phyloP scores from a whole-genome alignment of 2,113 vertebrate genomes.

The Cairina moschata region DNA sequence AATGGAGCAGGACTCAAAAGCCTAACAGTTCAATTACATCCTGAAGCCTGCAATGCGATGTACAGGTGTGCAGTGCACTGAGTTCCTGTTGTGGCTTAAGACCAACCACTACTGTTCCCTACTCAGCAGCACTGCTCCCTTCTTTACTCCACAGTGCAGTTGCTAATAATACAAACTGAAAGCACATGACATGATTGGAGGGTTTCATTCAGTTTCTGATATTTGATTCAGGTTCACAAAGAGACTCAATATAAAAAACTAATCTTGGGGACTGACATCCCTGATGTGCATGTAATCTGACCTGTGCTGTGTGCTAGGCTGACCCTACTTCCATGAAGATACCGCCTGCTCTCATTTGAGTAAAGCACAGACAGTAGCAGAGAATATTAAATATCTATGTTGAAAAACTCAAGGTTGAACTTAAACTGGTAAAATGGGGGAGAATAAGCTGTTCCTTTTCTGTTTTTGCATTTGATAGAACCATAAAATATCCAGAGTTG shows the following conservation, averaged over 20 bases:
- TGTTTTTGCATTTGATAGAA: background rate
- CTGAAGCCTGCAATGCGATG: background rate
- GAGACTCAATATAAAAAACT: background rate
- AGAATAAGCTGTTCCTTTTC: background rate
- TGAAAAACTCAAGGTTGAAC: background rate
- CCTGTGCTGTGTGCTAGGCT: accelerated
- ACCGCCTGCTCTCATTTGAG: background rate
- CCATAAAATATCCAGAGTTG: no score
- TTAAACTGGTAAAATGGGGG: background rate
- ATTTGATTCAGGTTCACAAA: background rate
- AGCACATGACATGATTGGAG: background rate
- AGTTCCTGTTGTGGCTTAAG: background rate
- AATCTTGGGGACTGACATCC: background rate
- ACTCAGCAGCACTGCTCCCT: background rate
- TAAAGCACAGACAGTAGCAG: background rate
- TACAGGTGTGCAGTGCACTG: background rate
- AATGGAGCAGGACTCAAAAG: conserved; percentile 3
- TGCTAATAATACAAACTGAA: background rate
- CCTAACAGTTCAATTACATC: background rate
- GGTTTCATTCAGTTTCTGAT: background rate
- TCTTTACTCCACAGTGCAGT: background rate
- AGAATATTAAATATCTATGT: background rate
- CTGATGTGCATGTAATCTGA: background rate
- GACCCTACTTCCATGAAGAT: background rate
- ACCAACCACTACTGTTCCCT: background rate